Base-by-base conservation (phyloP, 2,888 invertebrate genomes). In the Andrena praecox region DNA sequence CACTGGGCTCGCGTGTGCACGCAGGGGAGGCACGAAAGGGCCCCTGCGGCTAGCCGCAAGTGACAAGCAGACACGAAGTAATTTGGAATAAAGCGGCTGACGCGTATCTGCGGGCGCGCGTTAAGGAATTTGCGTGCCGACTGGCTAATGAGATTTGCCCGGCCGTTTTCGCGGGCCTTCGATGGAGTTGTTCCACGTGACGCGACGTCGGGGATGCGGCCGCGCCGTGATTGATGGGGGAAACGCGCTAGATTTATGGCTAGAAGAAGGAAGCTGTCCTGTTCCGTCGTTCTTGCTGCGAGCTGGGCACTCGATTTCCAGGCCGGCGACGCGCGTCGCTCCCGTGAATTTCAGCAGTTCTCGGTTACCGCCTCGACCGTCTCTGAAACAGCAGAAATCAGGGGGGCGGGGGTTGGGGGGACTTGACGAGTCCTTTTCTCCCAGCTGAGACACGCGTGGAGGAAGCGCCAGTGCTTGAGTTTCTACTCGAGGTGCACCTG, bases 1-100 rank as follows among this genome's bases (percentile, higher is more conserved):
- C 35, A 54, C 35, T 24, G 27, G 50, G 42, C 54, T 24, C 24
- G 52, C 64, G 77, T 31, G 60, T 24, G 64, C 79, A 60, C 70
- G 64, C 63, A 56, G 59, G 1, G 16, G 12, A 24, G 29, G 27
- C 56, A 12, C n/a, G 50, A 60, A 62, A 3, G 42, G 27, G 71
- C 76, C 79, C 76, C 79, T 82, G 77, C 72, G 86, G 86, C 82
- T 84, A 86, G 73, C 77, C 86, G 75, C 86, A 82, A 79, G 68
- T 60, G 75, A 68, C 75, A 68, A 54, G 72, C 73, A 20, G 71
- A 31, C 70, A 52, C 62, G 52, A 6, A 50, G 48, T 31, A 62
- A 66, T 70, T 76, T 77, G 42, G 66, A 77, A 63, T 72, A 62
- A 60, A 70, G 64, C 63, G 67, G 63, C 42, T 7, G 2, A 16